phyloP scores from a whole-genome alignment of 1,140 invertebrate genomes.

The Agrypnia vestita region DNA sequence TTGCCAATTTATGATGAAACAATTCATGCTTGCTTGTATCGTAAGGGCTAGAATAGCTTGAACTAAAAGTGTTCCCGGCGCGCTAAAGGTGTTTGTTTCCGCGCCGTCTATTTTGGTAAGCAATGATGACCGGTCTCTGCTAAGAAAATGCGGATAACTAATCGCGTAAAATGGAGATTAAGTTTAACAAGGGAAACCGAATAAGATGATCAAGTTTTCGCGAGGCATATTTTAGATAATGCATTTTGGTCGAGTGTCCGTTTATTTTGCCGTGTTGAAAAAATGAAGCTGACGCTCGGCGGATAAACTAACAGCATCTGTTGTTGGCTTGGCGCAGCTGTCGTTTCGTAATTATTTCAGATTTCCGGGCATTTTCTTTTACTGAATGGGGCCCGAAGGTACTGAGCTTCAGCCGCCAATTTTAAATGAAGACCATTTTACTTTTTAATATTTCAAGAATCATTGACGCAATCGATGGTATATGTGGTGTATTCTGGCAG shows the following conservation, averaged over 20 bases:
- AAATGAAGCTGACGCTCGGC: not conserved
- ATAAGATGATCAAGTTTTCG: not conserved
- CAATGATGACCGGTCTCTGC: not conserved
- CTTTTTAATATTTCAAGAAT: too few species aligned
- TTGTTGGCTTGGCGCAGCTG: not conserved
- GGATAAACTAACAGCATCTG: not conserved
- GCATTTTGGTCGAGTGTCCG: not conserved
- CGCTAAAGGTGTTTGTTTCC: slow-evolving; percentile 35
- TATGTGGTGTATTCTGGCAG: too few species aligned
- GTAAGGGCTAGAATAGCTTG: slow-evolving; percentile 32
- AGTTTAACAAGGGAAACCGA: too few species aligned
- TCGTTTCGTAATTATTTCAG: slow-evolving; percentile 2
- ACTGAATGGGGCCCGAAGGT: not conserved
- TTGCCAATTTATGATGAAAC: not conserved
- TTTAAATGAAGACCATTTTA: not conserved
- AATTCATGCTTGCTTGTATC: not conserved
- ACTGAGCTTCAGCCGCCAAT: not conserved
- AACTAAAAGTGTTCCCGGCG: slow-evolving; percentile 16
- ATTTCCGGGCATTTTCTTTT: not conserved
- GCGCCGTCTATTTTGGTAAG: slow-evolving; percentile 40
- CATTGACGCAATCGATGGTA: too few species aligned
- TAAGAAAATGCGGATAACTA: too few species aligned
- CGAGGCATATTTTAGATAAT: not conserved
- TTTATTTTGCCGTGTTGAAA: not conserved
- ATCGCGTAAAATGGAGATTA: too few species aligned